Conservation (phyloP, 2,797 vertebrate genomes). For the Garrulus glandarius region DNA sequence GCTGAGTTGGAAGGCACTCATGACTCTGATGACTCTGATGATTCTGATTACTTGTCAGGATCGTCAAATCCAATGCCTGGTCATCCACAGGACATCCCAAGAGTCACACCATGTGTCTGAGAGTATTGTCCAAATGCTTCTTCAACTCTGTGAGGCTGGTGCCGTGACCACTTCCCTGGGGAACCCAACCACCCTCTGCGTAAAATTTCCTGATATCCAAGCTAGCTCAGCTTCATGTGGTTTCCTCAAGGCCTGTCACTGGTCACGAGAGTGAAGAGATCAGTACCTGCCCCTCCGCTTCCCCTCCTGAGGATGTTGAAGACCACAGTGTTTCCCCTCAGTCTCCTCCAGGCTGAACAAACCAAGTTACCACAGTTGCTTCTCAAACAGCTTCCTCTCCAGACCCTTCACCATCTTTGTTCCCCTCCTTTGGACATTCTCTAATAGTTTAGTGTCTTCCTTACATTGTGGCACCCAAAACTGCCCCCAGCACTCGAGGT, state of each 20-base stretch:
- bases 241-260: accelerated
- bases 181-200: accelerated
- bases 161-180: not conserved
- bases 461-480: accelerated
- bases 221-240: accelerated
- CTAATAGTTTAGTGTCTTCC: not conserved
- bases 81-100: not conserved
- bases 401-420: not conserved
- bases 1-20: not conserved
- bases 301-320: not conserved
- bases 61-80: not conserved
- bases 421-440: not conserved
- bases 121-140: not conserved
- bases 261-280: not conserved
- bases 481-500: accelerated
- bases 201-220: not conserved
- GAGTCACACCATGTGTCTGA: not conserved
- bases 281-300: accelerated
- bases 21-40: not conserved
- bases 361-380: not conserved
- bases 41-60: not conserved
- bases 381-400: not conserved
- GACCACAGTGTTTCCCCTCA: not conserved
- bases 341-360: not conserved
- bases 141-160: not conserved